Conservation (phyloP, 1,140 invertebrate species). For the Leptestheria dahalacensis region DNA sequence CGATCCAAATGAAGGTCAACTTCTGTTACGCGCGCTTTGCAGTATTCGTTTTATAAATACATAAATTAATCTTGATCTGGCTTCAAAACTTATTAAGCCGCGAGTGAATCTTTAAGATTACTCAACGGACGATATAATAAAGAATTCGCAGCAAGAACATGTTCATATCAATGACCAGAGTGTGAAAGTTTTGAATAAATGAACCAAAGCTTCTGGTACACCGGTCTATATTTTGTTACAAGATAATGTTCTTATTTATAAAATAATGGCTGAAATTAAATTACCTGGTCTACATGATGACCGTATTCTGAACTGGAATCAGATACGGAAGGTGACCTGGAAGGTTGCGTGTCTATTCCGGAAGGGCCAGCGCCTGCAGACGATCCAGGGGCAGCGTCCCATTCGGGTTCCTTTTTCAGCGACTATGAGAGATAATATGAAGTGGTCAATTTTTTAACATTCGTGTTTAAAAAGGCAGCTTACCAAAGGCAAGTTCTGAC, state of each 20-base stretch:
- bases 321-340: background rate
- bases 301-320: background rate
- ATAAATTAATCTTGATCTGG: too few relatives aligned
- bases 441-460: background rate
- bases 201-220: too few relatives aligned
- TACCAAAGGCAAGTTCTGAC: too few relatives aligned
- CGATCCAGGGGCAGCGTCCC: background rate
- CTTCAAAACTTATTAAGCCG: too few relatives aligned
- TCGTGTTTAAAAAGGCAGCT: too few relatives aligned
- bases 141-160: too few relatives aligned
- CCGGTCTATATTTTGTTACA: too few relatives aligned
- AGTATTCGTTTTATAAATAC: background rate
- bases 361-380: background rate
- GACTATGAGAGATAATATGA: background rate
- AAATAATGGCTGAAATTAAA: background rate
- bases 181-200: too few relatives aligned
- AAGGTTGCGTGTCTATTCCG: background rate
- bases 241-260: too few relatives aligned
- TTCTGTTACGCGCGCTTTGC: slow-evolving; percentile 7
- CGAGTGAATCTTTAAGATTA: too few relatives aligned
- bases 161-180: too few relatives aligned
- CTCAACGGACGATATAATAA: too few relatives aligned
- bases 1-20: slow-evolving; percentile 17
- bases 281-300: background rate
- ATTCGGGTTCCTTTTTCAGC: background rate